A percentile compares a stretch with the other conserved stretches of the same genome.
phyloP scores from a whole-genome alignment of 2,888 invertebrate genomes.

The Strigamia crassipes region DNA sequence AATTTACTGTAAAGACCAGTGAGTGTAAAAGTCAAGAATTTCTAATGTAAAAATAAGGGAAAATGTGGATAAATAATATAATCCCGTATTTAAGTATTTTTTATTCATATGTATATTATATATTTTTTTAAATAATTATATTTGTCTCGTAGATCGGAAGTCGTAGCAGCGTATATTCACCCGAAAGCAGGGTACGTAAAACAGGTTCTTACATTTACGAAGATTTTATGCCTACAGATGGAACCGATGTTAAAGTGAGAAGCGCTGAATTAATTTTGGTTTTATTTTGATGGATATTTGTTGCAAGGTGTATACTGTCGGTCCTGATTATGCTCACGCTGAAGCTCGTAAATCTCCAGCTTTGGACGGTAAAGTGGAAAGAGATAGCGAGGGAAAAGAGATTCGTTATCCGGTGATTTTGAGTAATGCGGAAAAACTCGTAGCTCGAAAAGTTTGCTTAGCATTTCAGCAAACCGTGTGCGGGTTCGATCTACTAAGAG shows the following conservation, averaged over 20 bases:
- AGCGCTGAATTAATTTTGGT: background rate
- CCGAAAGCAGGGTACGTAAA: slow-evolving; percentile 92
- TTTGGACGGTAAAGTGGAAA: slow-evolving; percentile 95
- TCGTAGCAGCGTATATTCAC: slow-evolving; percentile 97
- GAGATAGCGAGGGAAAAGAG: slow-evolving; percentile 95
- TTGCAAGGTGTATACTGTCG: slow-evolving; percentile 92
- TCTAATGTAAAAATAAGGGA: too few species aligned
- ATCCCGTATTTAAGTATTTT: too few species aligned
- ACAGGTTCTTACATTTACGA: slow-evolving; percentile 99
- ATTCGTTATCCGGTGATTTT: slow-evolving; percentile 98
- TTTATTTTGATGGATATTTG: slow-evolving; percentile 28
- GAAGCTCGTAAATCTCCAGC: slow-evolving; percentile 99
- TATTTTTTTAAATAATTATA: too few species aligned
- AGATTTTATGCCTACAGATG: slow-evolving; percentile 99
- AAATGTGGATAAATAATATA: too few species aligned
- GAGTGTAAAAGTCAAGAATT: too few species aligned
- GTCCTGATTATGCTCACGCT: slow-evolving; percentile 99
- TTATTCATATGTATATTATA: too few species aligned
- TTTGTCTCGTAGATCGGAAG: slow-evolving; percentile 81
- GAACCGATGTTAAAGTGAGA: slow-evolving; percentile 72
- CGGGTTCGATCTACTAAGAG: slow-evolving; percentile 95
- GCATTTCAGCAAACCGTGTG: slow-evolving; percentile 98
- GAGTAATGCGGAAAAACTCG: slow-evolving; percentile 94
- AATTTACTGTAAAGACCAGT: too few species aligned
- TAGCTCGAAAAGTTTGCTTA: slow-evolving; percentile 94